A percentile compares a stretch with the other conserved stretches of the same genome.
These are phyloP conservation scores for Muscicapa adusta DNA, from an alignment of 2,113 vertebrate species.

Conservation along the genomic window DNA sequence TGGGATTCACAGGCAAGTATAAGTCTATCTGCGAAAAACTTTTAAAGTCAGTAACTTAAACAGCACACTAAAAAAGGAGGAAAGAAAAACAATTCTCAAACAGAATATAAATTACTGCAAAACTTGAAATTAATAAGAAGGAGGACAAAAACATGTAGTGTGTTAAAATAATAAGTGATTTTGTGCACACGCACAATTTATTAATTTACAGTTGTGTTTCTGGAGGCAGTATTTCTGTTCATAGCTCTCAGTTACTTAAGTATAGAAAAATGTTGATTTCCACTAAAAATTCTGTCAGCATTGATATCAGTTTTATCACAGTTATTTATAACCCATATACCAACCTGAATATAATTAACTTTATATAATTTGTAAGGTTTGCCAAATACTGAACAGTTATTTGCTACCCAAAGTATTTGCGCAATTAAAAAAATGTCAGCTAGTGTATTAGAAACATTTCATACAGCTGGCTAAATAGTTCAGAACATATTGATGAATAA, in stretches of 20 bases:
- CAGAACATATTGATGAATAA: conserved; percentile 43
- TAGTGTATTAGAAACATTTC: conserved; percentile 58
- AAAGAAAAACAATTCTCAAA: background rate
- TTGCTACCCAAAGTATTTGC: conserved; percentile 56
- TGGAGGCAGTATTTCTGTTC: conserved; percentile 7
- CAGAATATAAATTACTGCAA: background rate
- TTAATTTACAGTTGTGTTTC: conserved; percentile 7
- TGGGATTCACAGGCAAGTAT: background rate
- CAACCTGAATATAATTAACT: conserved; percentile 60
- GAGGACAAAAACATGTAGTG: background rate
- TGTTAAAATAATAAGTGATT: background rate
- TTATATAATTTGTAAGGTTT: conserved; percentile 32
- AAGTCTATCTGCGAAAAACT: background rate
- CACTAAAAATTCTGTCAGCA: conserved; percentile 46
- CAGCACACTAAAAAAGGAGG: background rate
- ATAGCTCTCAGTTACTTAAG: conserved; percentile 27
- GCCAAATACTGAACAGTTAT: conserved; percentile 52
- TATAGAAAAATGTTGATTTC: conserved; percentile 39
- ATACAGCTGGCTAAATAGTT: conserved; percentile 55
- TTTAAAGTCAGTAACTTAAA: background rate
- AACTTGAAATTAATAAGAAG: background rate
- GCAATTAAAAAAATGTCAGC: conserved; percentile 65
- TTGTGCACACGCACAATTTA: background rate
- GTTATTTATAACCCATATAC: conserved; percentile 48
- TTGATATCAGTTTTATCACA: conserved; percentile 46